Evolutionary conservation across 2,888 invertebrate genomes (phyloP).

Genomic region (Cryptophagus acutangulus): DNA sequence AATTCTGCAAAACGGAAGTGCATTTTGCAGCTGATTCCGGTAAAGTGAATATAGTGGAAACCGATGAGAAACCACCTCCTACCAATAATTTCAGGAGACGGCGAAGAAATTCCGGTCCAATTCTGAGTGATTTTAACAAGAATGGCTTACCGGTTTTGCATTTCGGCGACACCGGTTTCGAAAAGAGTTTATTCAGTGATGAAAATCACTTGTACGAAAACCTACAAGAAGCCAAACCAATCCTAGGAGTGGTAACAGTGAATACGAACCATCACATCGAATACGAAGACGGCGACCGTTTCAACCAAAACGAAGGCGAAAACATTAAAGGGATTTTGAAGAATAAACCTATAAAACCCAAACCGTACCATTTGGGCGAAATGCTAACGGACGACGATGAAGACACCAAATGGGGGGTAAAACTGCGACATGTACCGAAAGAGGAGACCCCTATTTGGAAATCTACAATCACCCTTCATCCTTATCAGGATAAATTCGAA

Average conservation of each 20-base stretch:
- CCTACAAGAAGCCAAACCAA: constrained; percentile 16
- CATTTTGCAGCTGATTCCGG: constrained; percentile 84
- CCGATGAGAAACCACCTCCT: constrained; percentile 82
- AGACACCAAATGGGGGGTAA: constrained; percentile 51
- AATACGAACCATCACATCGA: constrained; percentile 27
- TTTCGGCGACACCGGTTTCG: constrained; percentile 57
- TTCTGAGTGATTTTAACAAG: constrained; percentile 42
- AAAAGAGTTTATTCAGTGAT: constrained; percentile 46
- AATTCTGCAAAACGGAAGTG: constrained; percentile 83
- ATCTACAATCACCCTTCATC: constrained; percentile 46
- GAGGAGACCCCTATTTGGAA: constrained; percentile 45
- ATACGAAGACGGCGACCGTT: constrained; percentile 28
- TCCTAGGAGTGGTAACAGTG: constrained; percentile 34
- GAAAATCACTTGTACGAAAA: constrained; percentile 21
- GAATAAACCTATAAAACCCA: constrained; percentile 69
- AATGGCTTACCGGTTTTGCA: constrained; percentile 57
- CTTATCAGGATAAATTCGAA: constrained; percentile 35
- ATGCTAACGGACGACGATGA: constrained; percentile 37
- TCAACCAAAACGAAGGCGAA: constrained; percentile 34
- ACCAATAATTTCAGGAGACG: constrained; percentile 73
- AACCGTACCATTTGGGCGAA: constrained; percentile 69
- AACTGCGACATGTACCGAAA: constrained; percentile 46
- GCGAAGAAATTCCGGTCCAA: constrained; percentile 53
- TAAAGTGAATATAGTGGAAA: constrained; percentile 80
- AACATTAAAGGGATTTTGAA: constrained; percentile 67